These are phyloP conservation scores for Pelobates cultripes DNA, from an alignment of 2,797 vertebrate genomes.

Conservation along the genomic window DNA sequence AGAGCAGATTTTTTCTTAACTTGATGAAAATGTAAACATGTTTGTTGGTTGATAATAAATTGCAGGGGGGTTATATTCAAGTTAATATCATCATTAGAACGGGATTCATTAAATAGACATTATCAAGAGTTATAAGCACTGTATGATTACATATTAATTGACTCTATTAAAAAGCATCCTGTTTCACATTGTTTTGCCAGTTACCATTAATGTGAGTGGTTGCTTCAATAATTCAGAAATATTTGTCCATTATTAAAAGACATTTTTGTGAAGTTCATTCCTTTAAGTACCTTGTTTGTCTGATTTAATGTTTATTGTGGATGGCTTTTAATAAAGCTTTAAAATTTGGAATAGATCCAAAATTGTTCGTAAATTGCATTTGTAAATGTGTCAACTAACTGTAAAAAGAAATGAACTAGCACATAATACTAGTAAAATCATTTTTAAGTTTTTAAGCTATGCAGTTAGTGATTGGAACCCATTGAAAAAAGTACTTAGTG, in stretches of 20 bases:
- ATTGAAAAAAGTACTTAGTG: too few relatives aligned
- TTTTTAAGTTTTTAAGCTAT: too few relatives aligned
- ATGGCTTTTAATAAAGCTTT: not conserved
- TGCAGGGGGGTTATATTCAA: not conserved
- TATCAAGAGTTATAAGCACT: slow-evolving; percentile 29
- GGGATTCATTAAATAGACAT: slow-evolving; percentile 35
- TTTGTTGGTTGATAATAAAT: not conserved
- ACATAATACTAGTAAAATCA: too few relatives aligned
- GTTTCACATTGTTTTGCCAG: slow-evolving; percentile 13
- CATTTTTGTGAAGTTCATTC: slow-evolving; percentile 8
- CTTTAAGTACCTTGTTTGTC: not conserved
- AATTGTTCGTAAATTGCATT: too few relatives aligned
- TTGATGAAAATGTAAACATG: not conserved
- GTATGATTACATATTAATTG: slow-evolving; percentile 23
- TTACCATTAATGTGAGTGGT: slow-evolving; percentile 6
- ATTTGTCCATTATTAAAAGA: slow-evolving; percentile 22
- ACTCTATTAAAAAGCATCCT: slow-evolving; percentile 20
- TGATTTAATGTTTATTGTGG: not conserved
- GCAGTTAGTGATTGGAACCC: too few relatives aligned
- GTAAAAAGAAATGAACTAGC: too few relatives aligned
- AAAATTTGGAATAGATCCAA: too few relatives aligned
- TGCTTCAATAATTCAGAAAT: slow-evolving; percentile 19
- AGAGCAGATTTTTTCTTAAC: not conserved
- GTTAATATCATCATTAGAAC: slow-evolving; percentile 17
- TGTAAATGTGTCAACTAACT: too few relatives aligned